Conservation (phyloP, 2,113 vertebrate species). For the Podarcis raffonei region DNA sequence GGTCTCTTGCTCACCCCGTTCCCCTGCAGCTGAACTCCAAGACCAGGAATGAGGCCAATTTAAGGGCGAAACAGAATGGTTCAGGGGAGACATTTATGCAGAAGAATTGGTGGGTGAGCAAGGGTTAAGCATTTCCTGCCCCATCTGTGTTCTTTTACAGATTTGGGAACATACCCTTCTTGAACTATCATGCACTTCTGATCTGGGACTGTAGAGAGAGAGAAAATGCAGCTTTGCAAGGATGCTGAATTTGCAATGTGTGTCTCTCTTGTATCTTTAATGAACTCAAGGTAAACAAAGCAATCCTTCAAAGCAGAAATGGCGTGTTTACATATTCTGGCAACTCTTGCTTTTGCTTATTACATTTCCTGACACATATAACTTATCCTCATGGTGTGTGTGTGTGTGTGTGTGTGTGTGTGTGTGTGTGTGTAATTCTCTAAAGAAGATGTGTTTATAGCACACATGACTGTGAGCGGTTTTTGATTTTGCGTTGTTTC, state of each 20-base stretch:
- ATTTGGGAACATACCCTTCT: not conserved
- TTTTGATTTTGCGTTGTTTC: constrained; percentile 37
- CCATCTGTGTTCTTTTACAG: not conserved
- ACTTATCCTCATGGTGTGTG: not conserved
- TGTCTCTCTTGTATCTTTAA: constrained; percentile 31
- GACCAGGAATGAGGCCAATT: not conserved
- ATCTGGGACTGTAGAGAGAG: too few species aligned
- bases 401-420: too few species aligned
- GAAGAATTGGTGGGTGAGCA: not conserved
- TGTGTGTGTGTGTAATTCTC: constrained; percentile 12
- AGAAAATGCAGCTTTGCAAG: not conserved
- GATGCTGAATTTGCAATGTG: not conserved
- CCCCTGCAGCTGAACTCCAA: too few species aligned
- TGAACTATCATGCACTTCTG: not conserved
- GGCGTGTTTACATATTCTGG: constrained; percentile 5
- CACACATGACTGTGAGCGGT: constrained; percentile 26
- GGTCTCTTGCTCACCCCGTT: not conserved
- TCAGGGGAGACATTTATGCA: not conserved
- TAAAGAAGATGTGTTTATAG: constrained; percentile 34
- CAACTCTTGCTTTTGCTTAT: constrained; percentile 29
- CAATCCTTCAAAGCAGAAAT: constrained; percentile 18
- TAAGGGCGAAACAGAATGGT: not conserved
- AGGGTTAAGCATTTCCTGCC: not conserved
- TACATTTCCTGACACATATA: constrained; percentile 35
- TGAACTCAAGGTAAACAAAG: constrained; percentile 32